Percentiles rank a stretch among this genome's conserved stretches.
Evolutionary conservation across 2,113 vertebrate species (phyloP).

Genomic region (Callaeas wilsoni): DNA sequence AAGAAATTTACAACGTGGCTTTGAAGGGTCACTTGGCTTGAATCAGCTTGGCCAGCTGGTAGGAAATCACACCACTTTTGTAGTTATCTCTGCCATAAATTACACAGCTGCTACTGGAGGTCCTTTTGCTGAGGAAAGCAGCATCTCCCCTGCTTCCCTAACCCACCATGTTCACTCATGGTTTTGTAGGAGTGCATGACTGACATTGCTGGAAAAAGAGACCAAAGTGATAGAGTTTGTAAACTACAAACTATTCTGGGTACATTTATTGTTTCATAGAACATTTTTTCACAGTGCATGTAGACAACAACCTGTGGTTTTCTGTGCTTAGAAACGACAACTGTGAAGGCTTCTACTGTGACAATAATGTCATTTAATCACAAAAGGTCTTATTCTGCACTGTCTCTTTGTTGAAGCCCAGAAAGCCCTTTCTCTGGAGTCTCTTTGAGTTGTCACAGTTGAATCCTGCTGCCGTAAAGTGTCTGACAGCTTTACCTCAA

Average conservation of each 20-base stretch:
- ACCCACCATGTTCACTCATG: not conserved
- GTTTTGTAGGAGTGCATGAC: not conserved
- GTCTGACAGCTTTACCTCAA: not conserved
- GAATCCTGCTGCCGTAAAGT: not conserved
- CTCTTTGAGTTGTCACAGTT: not conserved
- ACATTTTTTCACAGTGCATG: not conserved
- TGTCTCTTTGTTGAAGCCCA: not conserved
- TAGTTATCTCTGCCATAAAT: not conserved
- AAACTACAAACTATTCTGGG: not conserved
- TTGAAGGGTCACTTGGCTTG: not conserved
- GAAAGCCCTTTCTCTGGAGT: not conserved
- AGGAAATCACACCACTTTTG: not conserved
- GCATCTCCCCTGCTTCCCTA: not conserved
- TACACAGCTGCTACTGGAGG: not conserved
- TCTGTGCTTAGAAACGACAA: not conserved
- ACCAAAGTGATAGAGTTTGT: not conserved
- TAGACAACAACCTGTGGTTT: not conserved
- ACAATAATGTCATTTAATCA: not conserved
- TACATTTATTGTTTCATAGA: not conserved
- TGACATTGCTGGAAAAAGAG: not conserved
- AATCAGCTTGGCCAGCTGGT: accelerated
- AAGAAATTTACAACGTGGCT: not conserved
- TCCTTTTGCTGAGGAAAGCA: not conserved
- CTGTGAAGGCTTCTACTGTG: not conserved
- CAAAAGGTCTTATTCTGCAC: not conserved